Conservation (phyloP, 2,888 invertebrate species). For the Tricholauxania praeusta region DNA sequence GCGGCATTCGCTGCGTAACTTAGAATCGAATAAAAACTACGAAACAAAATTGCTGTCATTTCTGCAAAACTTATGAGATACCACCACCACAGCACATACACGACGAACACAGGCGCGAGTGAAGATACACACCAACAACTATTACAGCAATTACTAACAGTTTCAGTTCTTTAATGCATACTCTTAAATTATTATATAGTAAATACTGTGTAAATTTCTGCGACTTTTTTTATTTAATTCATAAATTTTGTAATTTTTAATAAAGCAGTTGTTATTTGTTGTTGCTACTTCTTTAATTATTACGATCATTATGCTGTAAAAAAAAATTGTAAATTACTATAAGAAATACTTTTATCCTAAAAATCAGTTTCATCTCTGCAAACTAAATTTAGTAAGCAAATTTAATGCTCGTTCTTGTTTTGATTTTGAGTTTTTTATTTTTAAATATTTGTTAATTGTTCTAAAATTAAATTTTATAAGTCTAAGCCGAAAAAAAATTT, state of each 20-base stretch:
- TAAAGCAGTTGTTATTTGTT: slow-evolving; percentile 38
- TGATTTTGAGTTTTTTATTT: too few relatives aligned
- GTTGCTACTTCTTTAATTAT: slow-evolving; percentile 25
- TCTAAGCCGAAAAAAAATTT: too few relatives aligned
- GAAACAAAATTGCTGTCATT: slow-evolving; percentile 95
- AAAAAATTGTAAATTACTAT: slow-evolving; percentile 34
- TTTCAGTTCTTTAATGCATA: slow-evolving; percentile 23
- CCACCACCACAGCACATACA: slow-evolving; percentile 27
- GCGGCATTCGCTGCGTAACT: slow-evolving; percentile 92
- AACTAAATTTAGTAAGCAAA: too few relatives aligned
- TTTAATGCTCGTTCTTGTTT: too few relatives aligned
- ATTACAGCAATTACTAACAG: slow-evolving; percentile 4
- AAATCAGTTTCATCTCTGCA: neutral
- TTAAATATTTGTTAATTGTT: too few relatives aligned
- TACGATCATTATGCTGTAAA: slow-evolving; percentile 29
- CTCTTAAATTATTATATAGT: slow-evolving; percentile 13
- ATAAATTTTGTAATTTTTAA: slow-evolving; percentile 14
- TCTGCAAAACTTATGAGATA: slow-evolving; percentile 81
- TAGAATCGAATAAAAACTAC: slow-evolving; percentile 96
- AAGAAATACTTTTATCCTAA: slow-evolving; percentile 2
- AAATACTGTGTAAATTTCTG: slow-evolving; percentile 7
- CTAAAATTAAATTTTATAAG: neutral
- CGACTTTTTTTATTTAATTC: slow-evolving; percentile 10
- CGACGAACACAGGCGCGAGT: neutral
- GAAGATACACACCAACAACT: slow-evolving; percentile 38